These are phyloP conservation scores for Platycheirus albimanus DNA, from an alignment of 2,888 invertebrate genomes.

Conservation along the genomic window DNA sequence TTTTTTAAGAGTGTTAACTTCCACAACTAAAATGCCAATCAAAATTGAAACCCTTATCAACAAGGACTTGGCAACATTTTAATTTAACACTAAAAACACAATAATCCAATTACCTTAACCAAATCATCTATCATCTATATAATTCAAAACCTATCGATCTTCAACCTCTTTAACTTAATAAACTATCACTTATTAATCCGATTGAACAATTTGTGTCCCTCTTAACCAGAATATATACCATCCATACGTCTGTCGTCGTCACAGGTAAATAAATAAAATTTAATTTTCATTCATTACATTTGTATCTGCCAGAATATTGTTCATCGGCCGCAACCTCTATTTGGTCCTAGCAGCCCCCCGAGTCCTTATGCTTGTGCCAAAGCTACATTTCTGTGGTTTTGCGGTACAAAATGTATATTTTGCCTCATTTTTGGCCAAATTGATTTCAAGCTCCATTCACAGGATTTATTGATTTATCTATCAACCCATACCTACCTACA, in stretches of 20 bases:
- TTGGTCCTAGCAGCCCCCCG: neutral
- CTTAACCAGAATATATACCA: neutral
- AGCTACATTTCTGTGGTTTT: constrained; percentile 18
- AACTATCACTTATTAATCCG: constrained; percentile 1
- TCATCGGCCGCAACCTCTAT: neutral
- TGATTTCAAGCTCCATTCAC: constrained; percentile 55
- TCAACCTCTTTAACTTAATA: neutral
- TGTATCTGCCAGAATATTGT: constrained; percentile 26
- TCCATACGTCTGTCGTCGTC: constrained; percentile 17
- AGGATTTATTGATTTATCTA: constrained; percentile 55
- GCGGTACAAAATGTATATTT: constrained; percentile 8
- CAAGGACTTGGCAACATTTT: too few relatives aligned
- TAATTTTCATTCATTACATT: constrained; percentile 48
- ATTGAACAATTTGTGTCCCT: neutral
- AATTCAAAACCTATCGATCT: constrained; percentile 1
- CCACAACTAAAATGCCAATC: too few relatives aligned
- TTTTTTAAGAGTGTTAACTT: too few relatives aligned
- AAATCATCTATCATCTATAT: neutral
- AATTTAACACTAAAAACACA: too few relatives aligned
- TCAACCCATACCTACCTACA: too few relatives aligned
- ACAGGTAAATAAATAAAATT: constrained; percentile 49
- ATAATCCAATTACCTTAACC: too few relatives aligned
- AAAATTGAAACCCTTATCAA: too few relatives aligned
- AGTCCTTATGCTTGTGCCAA: neutral
- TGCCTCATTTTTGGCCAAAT: constrained; percentile 20